Percentiles rank a stretch among this genome's conserved stretches.
Evolutionary conservation across 92 coral and sea anemone species (phyloP).

Genomic region (Porites divaricata): DNA sequence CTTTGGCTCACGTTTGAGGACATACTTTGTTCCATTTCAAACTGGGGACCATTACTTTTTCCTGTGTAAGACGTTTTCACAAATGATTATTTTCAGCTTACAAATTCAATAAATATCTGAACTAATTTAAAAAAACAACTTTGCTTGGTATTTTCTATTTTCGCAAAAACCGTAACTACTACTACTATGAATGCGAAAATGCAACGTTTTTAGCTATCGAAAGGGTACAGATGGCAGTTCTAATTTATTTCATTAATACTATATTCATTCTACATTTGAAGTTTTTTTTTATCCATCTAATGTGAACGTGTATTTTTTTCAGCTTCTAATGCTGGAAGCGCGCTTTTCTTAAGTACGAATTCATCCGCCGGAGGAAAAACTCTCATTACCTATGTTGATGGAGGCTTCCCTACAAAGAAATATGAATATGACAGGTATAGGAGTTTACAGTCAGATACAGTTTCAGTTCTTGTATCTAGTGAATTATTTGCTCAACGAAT

Average conservation of each 20-base stretch:
- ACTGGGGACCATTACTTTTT: conserved; percentile 71
- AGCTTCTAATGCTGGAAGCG: conserved; percentile 78
- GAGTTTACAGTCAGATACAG: neutral
- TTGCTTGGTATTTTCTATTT: too few relatives aligned
- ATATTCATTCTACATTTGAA: too few relatives aligned
- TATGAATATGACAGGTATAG: conserved; percentile 56
- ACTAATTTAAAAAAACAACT: too few relatives aligned
- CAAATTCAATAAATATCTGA: too few relatives aligned
- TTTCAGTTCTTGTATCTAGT: neutral
- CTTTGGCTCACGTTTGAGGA: conserved; percentile 77
- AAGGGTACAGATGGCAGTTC: too few relatives aligned
- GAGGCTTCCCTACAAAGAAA: conserved; percentile 43
- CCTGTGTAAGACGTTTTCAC: conserved; percentile 58
- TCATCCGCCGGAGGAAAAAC: conserved; percentile 39
- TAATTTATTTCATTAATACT: too few relatives aligned
- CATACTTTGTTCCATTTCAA: conserved; percentile 78
- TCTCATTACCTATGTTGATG: conserved; percentile 40
- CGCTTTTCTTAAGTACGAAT: conserved; percentile 62
- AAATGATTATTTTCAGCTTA: too few relatives aligned
- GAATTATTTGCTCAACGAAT: too few relatives aligned
- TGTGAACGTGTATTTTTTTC: neutral
- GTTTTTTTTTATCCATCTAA: neutral
- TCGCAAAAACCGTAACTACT: too few relatives aligned
- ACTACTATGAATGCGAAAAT: too few relatives aligned
- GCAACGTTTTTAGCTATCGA: too few relatives aligned